Evolutionary conservation across 2,797 vertebrate genomes (phyloP), one percentile per base, ranked within the genome.

Genomic region (Crypturellus tataupa): DNA sequence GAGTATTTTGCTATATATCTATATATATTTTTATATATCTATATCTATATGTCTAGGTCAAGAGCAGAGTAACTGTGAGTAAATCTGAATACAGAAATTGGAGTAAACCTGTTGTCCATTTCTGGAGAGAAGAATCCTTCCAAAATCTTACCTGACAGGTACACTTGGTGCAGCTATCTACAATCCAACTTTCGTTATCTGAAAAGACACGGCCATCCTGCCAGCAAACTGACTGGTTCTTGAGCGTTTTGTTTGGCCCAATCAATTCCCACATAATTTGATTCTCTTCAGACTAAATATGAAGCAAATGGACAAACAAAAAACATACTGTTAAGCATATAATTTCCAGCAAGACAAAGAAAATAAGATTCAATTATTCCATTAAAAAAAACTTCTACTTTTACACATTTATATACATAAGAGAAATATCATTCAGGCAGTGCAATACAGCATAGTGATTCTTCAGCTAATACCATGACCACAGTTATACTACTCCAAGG

Each of bases 121-220:
- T 63, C 46, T 62, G 47, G 59, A 90, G 15, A 56, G 31, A 59
- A 29, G 17, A 56, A 49, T 3, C 8, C 70, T 90, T 89, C 33
- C 55, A 77, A 87, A 87, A 20, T 3, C 96, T 97, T 98, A 99
- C 99, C 99, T 99, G 98, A 97, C 99, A 99, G 92, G 98, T 98
- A 68, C 99, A 99, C 53, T 98, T 99, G 73, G 99, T 99, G 75
- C 99, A 99, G 98, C 99, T 99, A 97, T 99, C 99, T 88, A 99
- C 99, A 85, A 99, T 98, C 99, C 99, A 99, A 83, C 99, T 99
- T 91, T 99, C 99, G 35, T 99, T 99, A 96, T 99, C 98, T 25
- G 98, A 98, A 83, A 99, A 99, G 94, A 99, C 98, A 21, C 99
- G 98, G 12, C 99, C 99, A 35, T 99, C 99, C 93, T 99, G 99